A percentile compares a stretch with the other conserved stretches of the same genome.
Evolutionary conservation across 2,113 vertebrate genomes (phyloP).

Genomic region (Chionodraco myersi): DNA sequence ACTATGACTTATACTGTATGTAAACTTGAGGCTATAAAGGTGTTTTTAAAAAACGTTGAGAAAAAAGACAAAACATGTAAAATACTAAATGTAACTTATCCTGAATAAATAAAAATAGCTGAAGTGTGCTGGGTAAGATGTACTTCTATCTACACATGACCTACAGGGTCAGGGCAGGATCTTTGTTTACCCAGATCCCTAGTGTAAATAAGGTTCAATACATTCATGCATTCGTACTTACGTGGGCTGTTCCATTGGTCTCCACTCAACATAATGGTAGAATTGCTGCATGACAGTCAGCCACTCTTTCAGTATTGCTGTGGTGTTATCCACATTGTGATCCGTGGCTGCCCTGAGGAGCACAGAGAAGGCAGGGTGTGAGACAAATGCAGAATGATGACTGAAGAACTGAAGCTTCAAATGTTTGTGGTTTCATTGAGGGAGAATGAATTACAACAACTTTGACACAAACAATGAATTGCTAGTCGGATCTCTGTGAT

Average conservation of each 20-base stretch:
- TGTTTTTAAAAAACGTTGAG: neutral
- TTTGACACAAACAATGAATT: neutral
- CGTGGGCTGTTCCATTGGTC: slow-evolving; percentile 88
- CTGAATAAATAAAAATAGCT: too few relatives aligned
- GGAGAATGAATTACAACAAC: neutral
- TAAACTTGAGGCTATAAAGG: neutral
- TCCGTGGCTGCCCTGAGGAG: slow-evolving; percentile 91
- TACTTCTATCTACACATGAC: neutral
- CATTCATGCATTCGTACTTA: slow-evolving; percentile 64
- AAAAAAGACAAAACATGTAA: too few relatives aligned
- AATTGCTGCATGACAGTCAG: slow-evolving; percentile 85
- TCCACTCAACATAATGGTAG: slow-evolving; percentile 90
- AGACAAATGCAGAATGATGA: neutral
- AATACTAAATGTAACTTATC: too few relatives aligned
- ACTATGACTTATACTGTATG: neutral
- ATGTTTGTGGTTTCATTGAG: neutral
- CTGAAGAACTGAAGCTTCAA: neutral
- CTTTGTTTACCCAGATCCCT: neutral
- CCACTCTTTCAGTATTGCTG: slow-evolving; percentile 90
- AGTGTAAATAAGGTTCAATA: neutral
- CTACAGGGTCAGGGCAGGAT: neutral
- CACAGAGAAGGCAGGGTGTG: slow-evolving; percentile 23
- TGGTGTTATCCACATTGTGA: slow-evolving; percentile 93
- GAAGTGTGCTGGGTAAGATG: neutral
- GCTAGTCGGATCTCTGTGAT: neutral